Evolutionary conservation across 1,140 invertebrate genomes (phyloP).

Genomic region (Probaryconus sp.): DNA sequence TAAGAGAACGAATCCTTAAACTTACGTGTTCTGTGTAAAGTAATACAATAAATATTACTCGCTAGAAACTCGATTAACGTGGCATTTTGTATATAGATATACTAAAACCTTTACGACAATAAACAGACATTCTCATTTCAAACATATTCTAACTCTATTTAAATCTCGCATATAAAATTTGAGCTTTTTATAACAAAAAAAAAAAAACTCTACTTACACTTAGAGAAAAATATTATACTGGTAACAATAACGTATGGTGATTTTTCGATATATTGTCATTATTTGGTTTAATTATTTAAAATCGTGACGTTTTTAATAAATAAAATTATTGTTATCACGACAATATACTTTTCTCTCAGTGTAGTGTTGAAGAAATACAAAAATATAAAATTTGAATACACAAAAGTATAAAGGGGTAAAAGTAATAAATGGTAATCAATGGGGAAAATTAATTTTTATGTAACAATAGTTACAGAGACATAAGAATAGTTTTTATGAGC

Average conservation of each 20-base stretch:
- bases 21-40: constrained; percentile 32
- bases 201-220: constrained; percentile 5
- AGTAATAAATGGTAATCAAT: too few relatives aligned
- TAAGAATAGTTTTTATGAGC: constrained; percentile 15
- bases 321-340: too few relatives aligned
- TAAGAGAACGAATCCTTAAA: constrained; percentile 37
- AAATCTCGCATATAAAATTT: background rate
- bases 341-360: too few relatives aligned
- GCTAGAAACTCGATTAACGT: constrained; percentile 39
- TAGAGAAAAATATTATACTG: too few relatives aligned
- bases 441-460: too few relatives aligned
- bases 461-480: constrained; percentile 1
- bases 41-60: constrained; percentile 52
- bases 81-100: constrained; percentile 27
- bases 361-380: too few relatives aligned
- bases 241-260: too few relatives aligned
- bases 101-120: constrained; percentile 31
- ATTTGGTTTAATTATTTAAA: too few relatives aligned
- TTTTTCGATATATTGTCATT: too few relatives aligned
- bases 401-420: too few relatives aligned
- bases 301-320: too few relatives aligned
- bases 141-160: constrained; percentile 41
- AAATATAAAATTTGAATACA: too few relatives aligned
- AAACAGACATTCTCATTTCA: constrained; percentile 33
- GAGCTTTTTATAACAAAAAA: constrained; percentile 2